Evolutionary conservation across 2,797 vertebrate species (phyloP).

Genomic region (Dipus sagitta): DNA sequence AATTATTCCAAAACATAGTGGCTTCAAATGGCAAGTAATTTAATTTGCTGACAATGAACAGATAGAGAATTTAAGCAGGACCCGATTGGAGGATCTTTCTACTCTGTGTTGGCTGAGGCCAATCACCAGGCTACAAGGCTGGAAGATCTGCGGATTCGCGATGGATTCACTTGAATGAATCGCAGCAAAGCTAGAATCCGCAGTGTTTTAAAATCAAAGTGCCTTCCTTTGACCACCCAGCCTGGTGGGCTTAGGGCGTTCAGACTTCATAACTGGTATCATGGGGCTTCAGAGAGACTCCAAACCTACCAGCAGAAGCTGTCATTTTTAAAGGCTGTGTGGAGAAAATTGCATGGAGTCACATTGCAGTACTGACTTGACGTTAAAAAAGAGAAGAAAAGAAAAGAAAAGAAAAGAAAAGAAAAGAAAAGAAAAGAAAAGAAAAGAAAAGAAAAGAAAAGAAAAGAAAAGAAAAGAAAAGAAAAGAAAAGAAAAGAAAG

Average conservation of each 20-base stretch:
- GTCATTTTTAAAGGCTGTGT: background rate
- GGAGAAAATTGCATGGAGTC: background rate
- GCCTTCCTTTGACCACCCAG: background rate
- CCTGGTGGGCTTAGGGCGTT: background rate
- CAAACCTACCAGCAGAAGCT: background rate
- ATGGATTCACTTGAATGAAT: background rate
- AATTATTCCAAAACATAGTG: background rate
- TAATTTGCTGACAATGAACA: background rate
- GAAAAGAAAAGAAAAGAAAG: background rate
- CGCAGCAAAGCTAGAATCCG: background rate
- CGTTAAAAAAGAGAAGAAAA: too few relatives aligned
- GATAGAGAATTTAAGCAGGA: background rate
- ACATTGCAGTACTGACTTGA: background rate
- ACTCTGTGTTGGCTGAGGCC: background rate
- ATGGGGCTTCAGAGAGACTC: background rate
- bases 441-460: too few relatives aligned
- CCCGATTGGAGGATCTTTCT: background rate
- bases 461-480: too few relatives aligned
- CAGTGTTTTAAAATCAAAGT: background rate
- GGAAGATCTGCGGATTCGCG: background rate
- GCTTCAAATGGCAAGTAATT: background rate
- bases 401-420: too few relatives aligned
- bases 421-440: too few relatives aligned
- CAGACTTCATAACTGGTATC: background rate
- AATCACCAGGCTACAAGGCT: rapidly evolving